phyloP scores from a whole-genome alignment of 2,113 vertebrate species.

The Tyto alba region DNA sequence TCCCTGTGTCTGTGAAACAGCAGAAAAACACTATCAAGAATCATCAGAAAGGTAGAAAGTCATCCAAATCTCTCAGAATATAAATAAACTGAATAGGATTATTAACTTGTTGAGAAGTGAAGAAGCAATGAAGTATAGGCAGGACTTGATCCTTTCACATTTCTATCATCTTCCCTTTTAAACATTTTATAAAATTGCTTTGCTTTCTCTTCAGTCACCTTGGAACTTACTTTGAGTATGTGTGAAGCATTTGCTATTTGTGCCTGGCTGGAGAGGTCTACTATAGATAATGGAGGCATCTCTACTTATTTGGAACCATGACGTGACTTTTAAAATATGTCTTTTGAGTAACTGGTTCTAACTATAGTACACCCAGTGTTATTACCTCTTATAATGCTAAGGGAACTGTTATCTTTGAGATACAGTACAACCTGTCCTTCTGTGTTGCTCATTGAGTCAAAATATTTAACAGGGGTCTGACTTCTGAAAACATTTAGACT shows the following conservation, averaged over 20 bases:
- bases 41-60: neutral
- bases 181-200: neutral
- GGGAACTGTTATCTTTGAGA: neutral
- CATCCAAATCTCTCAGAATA: neutral
- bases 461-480: neutral
- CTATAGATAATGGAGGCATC: neutral
- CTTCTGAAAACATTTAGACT: neutral
- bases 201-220: neutral
- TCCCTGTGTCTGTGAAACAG: neutral
- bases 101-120: neutral
- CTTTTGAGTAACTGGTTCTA: neutral
- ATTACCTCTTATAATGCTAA: neutral
- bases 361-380: neutral
- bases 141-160: neutral
- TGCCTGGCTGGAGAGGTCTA: neutral
- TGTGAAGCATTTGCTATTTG: neutral
- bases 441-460: neutral
- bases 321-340: neutral
- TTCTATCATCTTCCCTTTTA: neutral
- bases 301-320: neutral
- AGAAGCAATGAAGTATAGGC: neutral
- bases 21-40: neutral
- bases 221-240: neutral
- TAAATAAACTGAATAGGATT: neutral
- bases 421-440: neutral